Evolutionary conservation across 2,113 vertebrate genomes (phyloP).

Genomic region (Ciconia maguari): DNA sequence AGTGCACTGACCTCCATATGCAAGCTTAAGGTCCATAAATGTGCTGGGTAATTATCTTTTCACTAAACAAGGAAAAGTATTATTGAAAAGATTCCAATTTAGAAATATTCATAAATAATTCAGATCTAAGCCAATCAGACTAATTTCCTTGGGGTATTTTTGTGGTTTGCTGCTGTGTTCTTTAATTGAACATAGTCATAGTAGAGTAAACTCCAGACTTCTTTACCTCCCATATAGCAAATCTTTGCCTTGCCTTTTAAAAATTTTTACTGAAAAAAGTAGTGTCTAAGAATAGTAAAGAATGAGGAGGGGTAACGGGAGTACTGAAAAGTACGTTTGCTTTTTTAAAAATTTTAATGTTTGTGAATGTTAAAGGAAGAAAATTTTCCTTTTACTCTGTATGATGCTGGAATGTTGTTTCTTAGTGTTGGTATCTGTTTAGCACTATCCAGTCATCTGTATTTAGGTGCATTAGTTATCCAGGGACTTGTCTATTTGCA

Average conservation of each 20-base stretch:
- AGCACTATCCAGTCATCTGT: neutral
- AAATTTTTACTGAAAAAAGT: neutral
- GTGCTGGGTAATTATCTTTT: neutral
- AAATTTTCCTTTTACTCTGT: neutral
- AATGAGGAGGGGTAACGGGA: neutral
- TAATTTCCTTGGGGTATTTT: slow-evolving; percentile 53
- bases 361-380: neutral
- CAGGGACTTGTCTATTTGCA: neutral
- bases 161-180: slow-evolving; percentile 58
- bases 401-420: neutral
- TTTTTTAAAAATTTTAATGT: neutral
- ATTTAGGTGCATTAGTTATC: neutral
- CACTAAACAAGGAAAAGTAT: slow-evolving; percentile 8
- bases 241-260: slow-evolving; percentile 9
- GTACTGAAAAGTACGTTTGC: neutral
- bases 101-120: slow-evolving; percentile 57
- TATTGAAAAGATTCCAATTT: slow-evolving; percentile 44
- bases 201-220: slow-evolving; percentile 19
- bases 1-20: slow-evolving; percentile 13
- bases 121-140: slow-evolving; percentile 33
- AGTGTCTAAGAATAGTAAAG: neutral
- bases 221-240: slow-evolving; percentile 35
- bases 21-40: neutral
- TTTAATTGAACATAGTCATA: slow-evolving; percentile 61
- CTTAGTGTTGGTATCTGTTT: neutral